A percentile compares a stretch with the other conserved stretches of the same genome.
phyloP scores from a whole-genome alignment of 1,140 invertebrate species.

The Zaprionus nigranus region DNA sequence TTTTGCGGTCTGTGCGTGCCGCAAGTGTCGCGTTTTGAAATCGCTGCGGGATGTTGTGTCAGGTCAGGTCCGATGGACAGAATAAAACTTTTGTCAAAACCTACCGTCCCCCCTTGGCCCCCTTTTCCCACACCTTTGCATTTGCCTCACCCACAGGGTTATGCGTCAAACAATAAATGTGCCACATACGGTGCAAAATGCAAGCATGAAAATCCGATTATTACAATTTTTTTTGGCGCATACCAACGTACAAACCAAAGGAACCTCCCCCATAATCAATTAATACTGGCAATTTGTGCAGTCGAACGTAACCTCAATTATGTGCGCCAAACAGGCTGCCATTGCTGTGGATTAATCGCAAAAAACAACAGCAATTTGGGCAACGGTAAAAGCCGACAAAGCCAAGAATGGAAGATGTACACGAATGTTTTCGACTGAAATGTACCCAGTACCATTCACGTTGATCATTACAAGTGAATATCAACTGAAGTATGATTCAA shows the following conservation, averaged over 20 bases:
- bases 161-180: conserved; percentile 65
- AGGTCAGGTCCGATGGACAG: conserved; percentile 55
- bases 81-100: conserved; percentile 35
- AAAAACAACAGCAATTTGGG: conserved; percentile 73
- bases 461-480: too few relatives aligned
- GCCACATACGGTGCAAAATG: conserved; percentile 64
- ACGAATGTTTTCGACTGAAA: background rate
- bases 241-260: conserved; percentile 8
- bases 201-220: conserved; percentile 77
- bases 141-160: background rate
- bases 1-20: conserved; percentile 51
- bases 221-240: conserved; percentile 41
- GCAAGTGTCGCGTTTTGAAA: conserved; percentile 56
- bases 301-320: conserved; percentile 80
- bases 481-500: too few relatives aligned
- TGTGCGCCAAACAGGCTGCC: conserved; percentile 76
- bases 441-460: background rate
- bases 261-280: conserved; percentile 64
- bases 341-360: conserved; percentile 72
- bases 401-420: background rate
- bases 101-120: background rate
- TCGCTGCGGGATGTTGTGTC: conserved; percentile 45
- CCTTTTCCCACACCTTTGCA: background rate
- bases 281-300: conserved; percentile 82
- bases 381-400: conserved; percentile 42